These are phyloP conservation scores for Diarsia brunnea DNA, from an alignment of 2,888 invertebrate genomes.

Conservation along the genomic window DNA sequence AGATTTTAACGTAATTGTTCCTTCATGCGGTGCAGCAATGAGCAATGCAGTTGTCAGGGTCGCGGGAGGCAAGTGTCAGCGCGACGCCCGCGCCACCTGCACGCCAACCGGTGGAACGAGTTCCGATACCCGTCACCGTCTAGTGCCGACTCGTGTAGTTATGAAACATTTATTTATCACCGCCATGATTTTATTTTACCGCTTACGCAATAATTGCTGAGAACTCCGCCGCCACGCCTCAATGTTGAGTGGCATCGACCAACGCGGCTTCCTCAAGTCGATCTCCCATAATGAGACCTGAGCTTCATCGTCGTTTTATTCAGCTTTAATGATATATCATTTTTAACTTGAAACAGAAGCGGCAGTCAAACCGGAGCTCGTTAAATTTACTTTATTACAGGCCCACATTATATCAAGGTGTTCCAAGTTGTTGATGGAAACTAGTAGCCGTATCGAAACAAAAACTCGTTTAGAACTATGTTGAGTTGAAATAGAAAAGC, in stretches of 20 bases:
- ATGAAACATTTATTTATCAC: constrained; percentile 84
- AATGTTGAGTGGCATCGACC: constrained; percentile 54
- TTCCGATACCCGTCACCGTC: constrained; percentile 74
- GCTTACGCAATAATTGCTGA: constrained; percentile 81
- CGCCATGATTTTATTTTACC: constrained; percentile 81
- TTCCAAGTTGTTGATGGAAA: constrained; percentile 43
- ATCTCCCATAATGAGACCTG: constrained; percentile 45
- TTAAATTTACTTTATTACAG: constrained; percentile 43
- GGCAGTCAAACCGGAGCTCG: constrained; percentile 34
- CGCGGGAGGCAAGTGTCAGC: constrained; percentile 72
- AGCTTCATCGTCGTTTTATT: constrained; percentile 51
- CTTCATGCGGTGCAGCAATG: constrained; percentile 66
- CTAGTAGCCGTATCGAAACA: constrained; percentile 26
- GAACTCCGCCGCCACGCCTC: constrained; percentile 65
- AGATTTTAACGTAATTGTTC: constrained; percentile 68
- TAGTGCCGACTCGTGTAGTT: constrained; percentile 76
- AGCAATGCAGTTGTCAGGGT: constrained; percentile 79
- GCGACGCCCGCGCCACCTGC: constrained; percentile 80
- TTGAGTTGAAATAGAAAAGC: constrained; percentile 32
- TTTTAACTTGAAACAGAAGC: constrained; percentile 44
- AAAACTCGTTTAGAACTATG: constrained; percentile 21
- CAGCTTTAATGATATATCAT: constrained; percentile 58
- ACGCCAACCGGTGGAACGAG: constrained; percentile 80
- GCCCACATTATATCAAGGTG: constrained; percentile 41
- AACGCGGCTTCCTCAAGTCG: constrained; percentile 44